Evolutionary conservation across 2,797 vertebrate genomes (phyloP).

Genomic region (Lagorchestes hirsutus): DNA sequence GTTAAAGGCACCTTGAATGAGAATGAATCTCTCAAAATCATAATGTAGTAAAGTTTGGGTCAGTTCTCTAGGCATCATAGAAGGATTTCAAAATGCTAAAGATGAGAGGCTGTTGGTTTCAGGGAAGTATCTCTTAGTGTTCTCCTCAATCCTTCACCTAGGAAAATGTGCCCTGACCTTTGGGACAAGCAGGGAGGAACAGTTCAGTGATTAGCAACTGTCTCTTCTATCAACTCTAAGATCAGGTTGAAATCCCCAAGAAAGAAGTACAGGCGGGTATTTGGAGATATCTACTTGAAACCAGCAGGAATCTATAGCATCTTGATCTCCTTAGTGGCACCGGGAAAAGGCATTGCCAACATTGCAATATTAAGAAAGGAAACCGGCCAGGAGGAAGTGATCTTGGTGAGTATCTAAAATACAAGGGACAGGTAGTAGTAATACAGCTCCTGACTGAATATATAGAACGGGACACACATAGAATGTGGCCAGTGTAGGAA

Average conservation of each 20-base stretch:
- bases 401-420: not conserved
- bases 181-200: not conserved
- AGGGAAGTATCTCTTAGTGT: not conserved
- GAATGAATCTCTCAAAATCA: too few species aligned
- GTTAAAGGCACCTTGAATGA: not conserved
- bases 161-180: not conserved
- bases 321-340: not conserved
- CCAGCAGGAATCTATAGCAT: not conserved
- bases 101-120: not conserved
- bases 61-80: not conserved
- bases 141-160: not conserved
- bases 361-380: not conserved
- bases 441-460: not conserved
- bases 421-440: not conserved
- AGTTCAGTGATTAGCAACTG: not conserved
- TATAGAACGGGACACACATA: not conserved
- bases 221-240: not conserved
- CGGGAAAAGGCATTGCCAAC: not conserved
- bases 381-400: not conserved
- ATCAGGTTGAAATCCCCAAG: not conserved
- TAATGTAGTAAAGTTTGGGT: not conserved
- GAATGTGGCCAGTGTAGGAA: not conserved
- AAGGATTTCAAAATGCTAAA: not conserved
- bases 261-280: not conserved
- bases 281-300: not conserved